These are phyloP conservation scores for Apocheima hispidaria DNA, from an alignment of 2,888 invertebrate genomes.

Conservation along the genomic window DNA sequence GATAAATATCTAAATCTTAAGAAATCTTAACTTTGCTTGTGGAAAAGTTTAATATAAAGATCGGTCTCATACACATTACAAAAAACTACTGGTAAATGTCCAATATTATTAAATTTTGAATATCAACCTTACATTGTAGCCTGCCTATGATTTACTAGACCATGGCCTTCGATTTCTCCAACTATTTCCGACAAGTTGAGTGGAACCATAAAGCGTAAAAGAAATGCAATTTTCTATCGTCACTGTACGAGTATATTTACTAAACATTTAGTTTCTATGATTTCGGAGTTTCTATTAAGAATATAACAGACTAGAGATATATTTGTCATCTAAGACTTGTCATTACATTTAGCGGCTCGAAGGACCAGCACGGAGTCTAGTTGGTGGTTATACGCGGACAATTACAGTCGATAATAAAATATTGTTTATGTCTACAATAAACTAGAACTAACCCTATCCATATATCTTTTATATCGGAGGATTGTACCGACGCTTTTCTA, in stretches of 20 bases:
- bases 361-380: background rate
- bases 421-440: no score
- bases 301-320: background rate
- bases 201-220: conserved; percentile 21
- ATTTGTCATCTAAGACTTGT: no score
- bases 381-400: no score
- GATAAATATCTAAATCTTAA: no score
- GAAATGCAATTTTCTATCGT: conserved; percentile 18
- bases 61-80: no score
- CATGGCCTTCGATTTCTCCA: conserved; percentile 36
- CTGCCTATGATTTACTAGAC: conserved; percentile 32
- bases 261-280: background rate
- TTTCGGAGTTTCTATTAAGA: background rate
- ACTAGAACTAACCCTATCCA: background rate
- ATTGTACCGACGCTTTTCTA: background rate
- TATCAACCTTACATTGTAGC: background rate
- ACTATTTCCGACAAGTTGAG: conserved; percentile 26
- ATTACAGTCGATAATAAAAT: no score
- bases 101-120: background rate
- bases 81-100: no score
- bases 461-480: background rate
- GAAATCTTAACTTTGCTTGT: no score
- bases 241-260: conserved; percentile 1
- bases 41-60: no score
- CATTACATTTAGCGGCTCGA: background rate